These are phyloP conservation scores for Rotaria magnacalcarata DNA, from an alignment of 2,888 invertebrate genomes.

Conservation along the genomic window DNA sequence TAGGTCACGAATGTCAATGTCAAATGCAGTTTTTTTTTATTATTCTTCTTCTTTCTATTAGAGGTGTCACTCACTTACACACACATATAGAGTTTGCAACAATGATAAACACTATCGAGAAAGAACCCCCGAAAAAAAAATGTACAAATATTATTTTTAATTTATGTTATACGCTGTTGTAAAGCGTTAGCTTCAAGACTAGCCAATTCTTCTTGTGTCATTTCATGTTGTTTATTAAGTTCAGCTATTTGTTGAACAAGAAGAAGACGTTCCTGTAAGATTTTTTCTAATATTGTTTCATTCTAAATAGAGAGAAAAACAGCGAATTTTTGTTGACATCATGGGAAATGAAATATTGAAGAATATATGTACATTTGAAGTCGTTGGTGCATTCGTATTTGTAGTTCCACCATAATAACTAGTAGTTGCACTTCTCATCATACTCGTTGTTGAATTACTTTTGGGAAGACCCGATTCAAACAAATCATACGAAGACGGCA, in stretches of 20 bases:
- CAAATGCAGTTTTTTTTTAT: too few relatives aligned
- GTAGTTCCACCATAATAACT: not conserved
- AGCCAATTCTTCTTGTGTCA: slow-evolving; percentile 27
- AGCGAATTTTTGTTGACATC: too few relatives aligned
- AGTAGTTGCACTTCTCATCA: not conserved
- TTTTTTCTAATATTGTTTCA: slow-evolving; percentile 34
- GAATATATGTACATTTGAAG: not conserved
- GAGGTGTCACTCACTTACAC: not conserved
- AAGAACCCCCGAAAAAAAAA: not conserved
- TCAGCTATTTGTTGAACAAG: slow-evolving; percentile 35
- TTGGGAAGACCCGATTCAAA: slow-evolving; percentile 34
- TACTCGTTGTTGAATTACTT: not conserved
- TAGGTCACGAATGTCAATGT: too few relatives aligned
- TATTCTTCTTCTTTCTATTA: not conserved
- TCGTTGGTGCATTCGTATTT: not conserved
- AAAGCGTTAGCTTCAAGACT: not conserved
- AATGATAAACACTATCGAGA: not conserved
- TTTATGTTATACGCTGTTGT: not conserved
- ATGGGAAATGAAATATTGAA: too few relatives aligned
- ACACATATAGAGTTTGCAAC: not conserved
- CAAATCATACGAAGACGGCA: not conserved
- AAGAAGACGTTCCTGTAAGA: slow-evolving; percentile 27
- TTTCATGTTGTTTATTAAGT: slow-evolving; percentile 35
- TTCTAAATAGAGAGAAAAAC: not conserved
- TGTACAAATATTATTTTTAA: not conserved